Evolutionary conservation across 2,888 invertebrate genomes (phyloP).

Genomic region (Polymixis flavicincta): DNA sequence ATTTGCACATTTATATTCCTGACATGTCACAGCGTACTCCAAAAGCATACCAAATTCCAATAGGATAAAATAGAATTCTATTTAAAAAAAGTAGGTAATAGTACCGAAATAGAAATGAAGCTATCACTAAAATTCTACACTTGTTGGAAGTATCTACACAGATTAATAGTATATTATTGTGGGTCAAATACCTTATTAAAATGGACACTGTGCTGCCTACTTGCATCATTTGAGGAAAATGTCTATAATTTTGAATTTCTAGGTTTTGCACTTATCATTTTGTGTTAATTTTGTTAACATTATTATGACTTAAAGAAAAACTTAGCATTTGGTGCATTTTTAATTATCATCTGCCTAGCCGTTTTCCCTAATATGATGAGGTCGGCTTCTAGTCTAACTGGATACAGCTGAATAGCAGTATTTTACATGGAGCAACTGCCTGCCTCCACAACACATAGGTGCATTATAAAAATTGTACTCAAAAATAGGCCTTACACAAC

Average conservation of each 20-base stretch:
- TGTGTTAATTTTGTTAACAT: neutral
- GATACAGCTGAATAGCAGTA: too few relatives aligned
- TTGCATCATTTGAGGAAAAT: conserved; percentile 25
- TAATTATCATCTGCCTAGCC: too few relatives aligned
- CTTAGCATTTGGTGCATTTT: too few relatives aligned
- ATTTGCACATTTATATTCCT: conserved; percentile 26
- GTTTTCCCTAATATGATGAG: too few relatives aligned
- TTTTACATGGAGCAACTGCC: too few relatives aligned
- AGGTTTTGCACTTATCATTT: neutral
- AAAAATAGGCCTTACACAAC: too few relatives aligned
- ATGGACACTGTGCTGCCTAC: conserved; percentile 1
- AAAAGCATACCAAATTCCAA: neutral
- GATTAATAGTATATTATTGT: neutral
- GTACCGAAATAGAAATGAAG: conserved; percentile 26
- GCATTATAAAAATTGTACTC: too few relatives aligned
- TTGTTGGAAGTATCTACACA: neutral
- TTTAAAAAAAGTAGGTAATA: neutral
- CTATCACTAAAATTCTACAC: neutral
- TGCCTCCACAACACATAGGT: too few relatives aligned
- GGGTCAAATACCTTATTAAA: conserved; percentile 6
- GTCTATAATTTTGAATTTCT: neutral
- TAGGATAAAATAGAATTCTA: neutral
- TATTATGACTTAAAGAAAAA: neutral
- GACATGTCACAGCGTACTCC: neutral
- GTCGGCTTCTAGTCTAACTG: too few relatives aligned